A percentile compares a stretch with the other conserved stretches of the same genome.
Conservation (phyloP, 2,888 invertebrate genomes). For the Nephrotoma appendiculata region DNA sequence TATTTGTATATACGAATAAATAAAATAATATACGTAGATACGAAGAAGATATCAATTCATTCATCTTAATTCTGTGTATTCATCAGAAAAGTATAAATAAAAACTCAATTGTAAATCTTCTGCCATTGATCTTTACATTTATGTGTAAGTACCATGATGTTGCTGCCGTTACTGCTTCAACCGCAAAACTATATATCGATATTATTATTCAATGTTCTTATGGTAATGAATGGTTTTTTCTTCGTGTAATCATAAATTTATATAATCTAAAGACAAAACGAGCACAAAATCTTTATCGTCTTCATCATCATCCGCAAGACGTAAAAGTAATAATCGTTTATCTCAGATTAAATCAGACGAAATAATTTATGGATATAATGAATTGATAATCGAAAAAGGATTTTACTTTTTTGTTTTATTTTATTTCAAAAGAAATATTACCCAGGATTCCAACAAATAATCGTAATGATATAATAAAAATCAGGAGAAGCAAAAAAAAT, state of each 20-base stretch:
- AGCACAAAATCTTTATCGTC: not conserved
- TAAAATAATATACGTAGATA: not conserved
- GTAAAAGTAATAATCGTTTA: not conserved
- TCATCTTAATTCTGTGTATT: not conserved
- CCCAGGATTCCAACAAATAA: not conserved
- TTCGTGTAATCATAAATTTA: not conserved
- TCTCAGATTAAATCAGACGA: not conserved
- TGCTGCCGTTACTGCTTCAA: not conserved
- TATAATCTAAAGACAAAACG: not conserved
- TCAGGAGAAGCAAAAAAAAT: not conserved
- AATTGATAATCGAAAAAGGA: not conserved
- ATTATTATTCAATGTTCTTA: not conserved
- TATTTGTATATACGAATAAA: not conserved
- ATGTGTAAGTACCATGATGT: not conserved
- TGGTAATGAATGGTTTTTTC: not conserved
- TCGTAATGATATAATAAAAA: not conserved
- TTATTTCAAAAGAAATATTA: not conserved
- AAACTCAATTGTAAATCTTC: not conserved
- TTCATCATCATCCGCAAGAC: not conserved
- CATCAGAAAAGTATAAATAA: not conserved
- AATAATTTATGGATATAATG: not conserved
- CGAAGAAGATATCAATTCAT: not conserved
- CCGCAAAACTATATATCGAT: not conserved
- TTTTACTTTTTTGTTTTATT: not conserved
- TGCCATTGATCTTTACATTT: not conserved